Evolutionary conservation across 2,113 vertebrate genomes (phyloP), one percentile per base, ranked within the genome.

Genomic region (Muntiacus reevesi): DNA sequence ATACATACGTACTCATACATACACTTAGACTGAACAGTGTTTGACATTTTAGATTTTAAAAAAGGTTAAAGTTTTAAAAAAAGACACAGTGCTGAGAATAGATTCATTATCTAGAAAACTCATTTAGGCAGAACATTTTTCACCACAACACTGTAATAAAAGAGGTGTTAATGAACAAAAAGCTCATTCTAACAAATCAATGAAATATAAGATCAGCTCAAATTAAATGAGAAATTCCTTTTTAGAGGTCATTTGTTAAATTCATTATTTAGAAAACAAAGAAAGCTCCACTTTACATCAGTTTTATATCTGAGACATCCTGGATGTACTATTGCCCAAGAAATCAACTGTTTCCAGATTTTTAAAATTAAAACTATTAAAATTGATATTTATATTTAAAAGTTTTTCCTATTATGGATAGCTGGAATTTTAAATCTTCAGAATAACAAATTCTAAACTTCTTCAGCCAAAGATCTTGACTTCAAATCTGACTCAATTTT

Each of bases 211-310:
- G 7, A 81, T 71, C 27, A 87, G 25, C 54, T 91, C 91, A 25
- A 93, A 96, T 91, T 93, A 92, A 97, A 91, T 13, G 4, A 81
- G 33, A 95, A 88, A 67, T 45, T 84, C 28, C 88, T 88, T 74
- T 87, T 82, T 88, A 88, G 25, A 96, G 76, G 43, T 92, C 43
- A 64, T 47, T 33, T 64, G 52, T 91, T 95, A 91, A 95, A 83
- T 19, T 71, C 78, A 97, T 62, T 91, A 96, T 89, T 94, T 79
- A 78, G 83, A 94, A 95, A 91, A 93, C 25, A 88, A 87, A 95
- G 21, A 45, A 93, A 86, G 33, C 9, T 95, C 47, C 19, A 93
- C 55, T 64, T 89, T 89, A 94, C 79, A 84, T 57, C 36, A 79
- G 27, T 71, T 74, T 78, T 62, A 82, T 55, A 89, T 36, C 45